Conservation (phyloP, 2,113 vertebrate species). For the Narcine bancroftii region DNA sequence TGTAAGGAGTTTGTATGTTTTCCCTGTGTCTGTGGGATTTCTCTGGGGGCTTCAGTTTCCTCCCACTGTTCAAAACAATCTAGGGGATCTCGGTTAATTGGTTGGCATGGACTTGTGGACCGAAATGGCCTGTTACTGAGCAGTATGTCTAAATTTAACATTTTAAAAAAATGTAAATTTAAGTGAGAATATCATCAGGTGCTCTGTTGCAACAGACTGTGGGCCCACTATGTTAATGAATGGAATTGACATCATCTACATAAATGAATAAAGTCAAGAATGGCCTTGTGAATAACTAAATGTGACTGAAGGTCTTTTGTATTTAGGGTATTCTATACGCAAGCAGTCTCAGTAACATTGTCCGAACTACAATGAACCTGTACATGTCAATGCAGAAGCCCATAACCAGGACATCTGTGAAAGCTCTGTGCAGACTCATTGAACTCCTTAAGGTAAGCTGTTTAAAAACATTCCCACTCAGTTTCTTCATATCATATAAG, state of each 20-base stretch:
- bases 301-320: not conserved
- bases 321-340: constrained; percentile 89
- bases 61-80: too few relatives aligned
- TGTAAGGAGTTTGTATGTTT: too few relatives aligned
- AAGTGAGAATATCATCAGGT: not conserved
- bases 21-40: too few relatives aligned
- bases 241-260: not conserved
- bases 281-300: not conserved
- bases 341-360: constrained; percentile 84
- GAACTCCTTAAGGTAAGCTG: constrained; percentile 84
- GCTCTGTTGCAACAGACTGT: not conserved
- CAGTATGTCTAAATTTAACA: too few relatives aligned
- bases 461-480: not conserved
- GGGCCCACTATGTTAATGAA: not conserved
- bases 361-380: constrained; percentile 97
- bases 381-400: constrained; percentile 95
- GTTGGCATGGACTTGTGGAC: too few relatives aligned
- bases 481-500: not conserved
- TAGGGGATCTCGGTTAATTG: too few relatives aligned
- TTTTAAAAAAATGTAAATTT: not conserved
- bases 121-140: too few relatives aligned
- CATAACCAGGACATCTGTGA: constrained; percentile 96
- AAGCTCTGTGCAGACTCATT: constrained; percentile 85
- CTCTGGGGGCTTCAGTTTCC: too few relatives aligned
- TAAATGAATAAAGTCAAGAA: not conserved